Evolutionary conservation across 2,113 vertebrate genomes (phyloP), one percentile per base, ranked within the genome.

Genomic region (Corythoichthys haematopterus): DNA sequence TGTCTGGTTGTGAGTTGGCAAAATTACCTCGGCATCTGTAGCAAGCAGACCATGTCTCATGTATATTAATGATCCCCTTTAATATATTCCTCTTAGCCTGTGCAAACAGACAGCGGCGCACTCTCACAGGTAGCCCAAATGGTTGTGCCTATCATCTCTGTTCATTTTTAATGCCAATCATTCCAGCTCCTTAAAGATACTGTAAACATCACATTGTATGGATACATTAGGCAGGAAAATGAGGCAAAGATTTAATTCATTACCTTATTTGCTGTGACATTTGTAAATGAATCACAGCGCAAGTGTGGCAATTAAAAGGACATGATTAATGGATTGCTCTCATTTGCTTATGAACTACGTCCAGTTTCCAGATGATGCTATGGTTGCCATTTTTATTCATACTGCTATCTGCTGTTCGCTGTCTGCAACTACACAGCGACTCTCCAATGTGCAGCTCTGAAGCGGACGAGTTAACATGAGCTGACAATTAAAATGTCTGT

Each of bases 11-110:
- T 82, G 84, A 82, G 80, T 80, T 84, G 84, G 82, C 65, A 64
- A 83, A 88, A 87, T 87, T 79, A 84, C 68, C 78, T 73, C 76
- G 80, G 85, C 88, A 87, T 90, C 87, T 90, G 87, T 84, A 80
- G 82, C 82, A 81, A 86, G 83, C 72, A 52, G 84, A 88, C 71
- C 88, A 69, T 84, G 82, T 80, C 86, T 88, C 82, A 88, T 90
- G 85, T 86, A 79, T 90, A 90, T 90, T 88, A 78, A 88, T 90
- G 84, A 88, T 47, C 28, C 28, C 60, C 78, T 83, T 81, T 85
- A 88, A 88, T 87, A 72, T 86, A 88, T 88, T 88, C 83, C 79
- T 82, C 47, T 43, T 82, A 75, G 83, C 68, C 84, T 78, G 82
- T 72, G 78, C 78, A 82, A 85, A 84, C 70, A 84, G 60, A 77